A percentile compares a stretch with the other conserved stretches of the same genome.
These are phyloP conservation scores for Rhea pennata DNA, from an alignment of 2,113 vertebrate genomes.

Conservation along the genomic window DNA sequence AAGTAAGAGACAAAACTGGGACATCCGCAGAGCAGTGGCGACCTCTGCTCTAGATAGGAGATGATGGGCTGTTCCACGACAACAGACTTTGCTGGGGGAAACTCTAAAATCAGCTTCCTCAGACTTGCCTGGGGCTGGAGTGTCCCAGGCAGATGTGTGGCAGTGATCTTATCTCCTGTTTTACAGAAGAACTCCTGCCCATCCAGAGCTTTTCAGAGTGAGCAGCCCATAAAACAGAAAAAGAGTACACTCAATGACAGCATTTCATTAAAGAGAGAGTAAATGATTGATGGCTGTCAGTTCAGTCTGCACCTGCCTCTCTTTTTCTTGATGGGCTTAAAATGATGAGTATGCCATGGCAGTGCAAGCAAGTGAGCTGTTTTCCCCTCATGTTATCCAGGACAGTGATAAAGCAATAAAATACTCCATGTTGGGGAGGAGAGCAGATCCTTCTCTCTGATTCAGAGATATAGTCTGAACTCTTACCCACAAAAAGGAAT, in stretches of 20 bases:
- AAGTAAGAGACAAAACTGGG: background rate
- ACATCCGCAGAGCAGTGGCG: background rate
- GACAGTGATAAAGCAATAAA: background rate
- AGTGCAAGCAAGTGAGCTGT: background rate
- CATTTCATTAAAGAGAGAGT: background rate
- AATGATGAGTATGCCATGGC: background rate
- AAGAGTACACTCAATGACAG: background rate
- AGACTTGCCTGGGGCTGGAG: background rate
- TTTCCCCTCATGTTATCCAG: constrained; percentile 3
- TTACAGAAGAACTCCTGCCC: background rate
- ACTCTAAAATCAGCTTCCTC: background rate
- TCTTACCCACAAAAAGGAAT: background rate
- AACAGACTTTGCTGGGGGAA: background rate
- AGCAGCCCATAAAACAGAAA: background rate
- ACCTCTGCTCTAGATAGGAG: background rate
- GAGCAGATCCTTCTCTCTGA: background rate
- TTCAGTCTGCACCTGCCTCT: background rate
- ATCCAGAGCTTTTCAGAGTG: background rate
- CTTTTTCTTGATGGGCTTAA: background rate
- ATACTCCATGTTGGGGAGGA: background rate
- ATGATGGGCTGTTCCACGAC: background rate
- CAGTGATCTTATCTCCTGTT: background rate
- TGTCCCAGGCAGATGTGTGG: background rate
- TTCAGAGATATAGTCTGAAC: background rate
- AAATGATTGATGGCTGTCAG: background rate